A percentile compares a stretch with the other conserved stretches of the same genome.
These are phyloP conservation scores for Mayetiola destructor DNA, from an alignment of 2,888 invertebrate species.

Conservation along the genomic window DNA sequence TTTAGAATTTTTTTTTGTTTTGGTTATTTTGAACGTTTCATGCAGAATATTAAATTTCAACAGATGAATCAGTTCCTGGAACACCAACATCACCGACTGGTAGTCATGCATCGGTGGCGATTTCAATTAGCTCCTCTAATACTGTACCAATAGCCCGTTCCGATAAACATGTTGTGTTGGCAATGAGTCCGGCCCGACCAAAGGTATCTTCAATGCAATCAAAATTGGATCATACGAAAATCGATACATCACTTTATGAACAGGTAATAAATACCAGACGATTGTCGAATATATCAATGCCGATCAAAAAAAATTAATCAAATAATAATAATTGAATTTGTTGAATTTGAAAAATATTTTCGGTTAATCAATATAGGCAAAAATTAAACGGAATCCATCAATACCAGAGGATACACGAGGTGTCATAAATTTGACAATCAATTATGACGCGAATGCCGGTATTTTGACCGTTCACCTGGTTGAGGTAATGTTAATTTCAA, in stretches of 20 bases:
- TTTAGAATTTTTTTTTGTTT: not conserved
- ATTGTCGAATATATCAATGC: not conserved
- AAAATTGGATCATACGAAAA: slow-evolving; percentile 48
- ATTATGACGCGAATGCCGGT: slow-evolving; percentile 47
- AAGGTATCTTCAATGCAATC: slow-evolving; percentile 46
- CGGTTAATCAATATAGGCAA: not conserved
- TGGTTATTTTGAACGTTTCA: not conserved
- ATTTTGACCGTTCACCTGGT: slow-evolving; percentile 48
- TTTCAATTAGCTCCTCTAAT: slow-evolving; percentile 29
- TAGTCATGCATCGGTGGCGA: slow-evolving; percentile 33
- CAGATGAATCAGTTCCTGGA: slow-evolving; percentile 35
- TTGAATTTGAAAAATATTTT: not conserved
- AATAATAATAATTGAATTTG: not conserved
- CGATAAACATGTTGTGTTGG: slow-evolving; percentile 42
- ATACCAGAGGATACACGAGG: slow-evolving; percentile 41
- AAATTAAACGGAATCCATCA: slow-evolving; percentile 24
- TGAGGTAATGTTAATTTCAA: slow-evolving; percentile 40
- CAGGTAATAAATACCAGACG: slow-evolving; percentile 28
- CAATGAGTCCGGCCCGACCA: slow-evolving; percentile 36
- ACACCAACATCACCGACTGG: slow-evolving; percentile 37
- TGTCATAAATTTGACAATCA: slow-evolving; percentile 44
- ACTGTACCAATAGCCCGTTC: slow-evolving; percentile 34
- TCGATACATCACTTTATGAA: slow-evolving; percentile 43
- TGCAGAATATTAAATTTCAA: slow-evolving; percentile 2
- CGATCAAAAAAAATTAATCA: not conserved